Conservation (phyloP, 2,113 vertebrate genomes). For the Notothenia rossii region DNA sequence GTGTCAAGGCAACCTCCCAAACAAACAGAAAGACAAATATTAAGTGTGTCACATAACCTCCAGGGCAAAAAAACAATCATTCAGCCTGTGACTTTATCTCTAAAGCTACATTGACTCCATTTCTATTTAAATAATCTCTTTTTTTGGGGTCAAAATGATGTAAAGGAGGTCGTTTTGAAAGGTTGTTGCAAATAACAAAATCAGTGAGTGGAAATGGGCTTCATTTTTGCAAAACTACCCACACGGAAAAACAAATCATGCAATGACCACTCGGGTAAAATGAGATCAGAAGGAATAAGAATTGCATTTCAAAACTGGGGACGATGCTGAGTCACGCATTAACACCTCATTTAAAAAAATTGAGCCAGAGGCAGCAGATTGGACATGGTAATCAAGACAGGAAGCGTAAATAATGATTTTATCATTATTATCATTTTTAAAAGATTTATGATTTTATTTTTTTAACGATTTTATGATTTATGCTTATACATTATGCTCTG, state of each 20-base stretch:
- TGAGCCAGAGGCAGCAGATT: slow-evolving; percentile 16
- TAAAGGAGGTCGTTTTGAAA: neutral
- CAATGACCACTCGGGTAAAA: slow-evolving; percentile 17
- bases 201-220: slow-evolving; percentile 27
- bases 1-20: slow-evolving; percentile 71
- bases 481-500: neutral
- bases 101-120: neutral
- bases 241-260: slow-evolving; percentile 33
- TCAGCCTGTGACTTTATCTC: slow-evolving; percentile 33
- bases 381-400: no score
- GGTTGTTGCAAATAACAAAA: neutral
- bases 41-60: slow-evolving; percentile 53
- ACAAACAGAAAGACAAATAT: slow-evolving; percentile 58
- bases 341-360: slow-evolving; percentile 63
- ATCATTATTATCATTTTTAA: no score
- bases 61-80: slow-evolving; percentile 48
- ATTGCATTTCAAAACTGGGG: neutral
- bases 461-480: no score
- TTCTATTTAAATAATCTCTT: slow-evolving; percentile 17
- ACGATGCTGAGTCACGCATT: slow-evolving; percentile 19
- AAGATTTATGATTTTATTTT: no score
- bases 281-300: slow-evolving; percentile 24
- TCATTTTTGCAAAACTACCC: slow-evolving; percentile 45
- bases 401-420: no score
- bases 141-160: slow-evolving; percentile 10